These are phyloP conservation scores for Apostichopus leukothele DNA, from an alignment of 53 echinoderm and acorn worm species.

Conservation along the genomic window DNA sequence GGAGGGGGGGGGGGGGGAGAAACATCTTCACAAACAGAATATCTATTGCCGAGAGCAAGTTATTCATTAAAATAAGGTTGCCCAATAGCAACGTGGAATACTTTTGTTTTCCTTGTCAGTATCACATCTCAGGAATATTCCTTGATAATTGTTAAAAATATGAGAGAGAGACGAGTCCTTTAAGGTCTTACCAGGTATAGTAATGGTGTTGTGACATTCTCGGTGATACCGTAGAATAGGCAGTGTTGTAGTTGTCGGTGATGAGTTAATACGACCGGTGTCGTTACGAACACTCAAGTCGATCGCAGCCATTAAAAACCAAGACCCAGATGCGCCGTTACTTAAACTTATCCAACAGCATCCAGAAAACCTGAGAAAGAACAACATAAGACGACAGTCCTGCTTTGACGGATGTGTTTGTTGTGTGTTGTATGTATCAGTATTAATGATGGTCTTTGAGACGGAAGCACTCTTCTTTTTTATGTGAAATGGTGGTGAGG, in stretches of 20 bases:
- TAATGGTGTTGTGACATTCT: neutral
- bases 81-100: no score
- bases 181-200: neutral
- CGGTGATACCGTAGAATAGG: neutral
- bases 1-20: no score
- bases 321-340: neutral
- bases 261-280: neutral
- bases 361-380: neutral
- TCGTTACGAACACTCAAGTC: neutral
- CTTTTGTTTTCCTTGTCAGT: no score
- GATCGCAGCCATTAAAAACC: neutral
- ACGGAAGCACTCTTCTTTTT: neutral
- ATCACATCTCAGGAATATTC: no score
- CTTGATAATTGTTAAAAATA: no score
- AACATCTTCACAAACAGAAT: no score
- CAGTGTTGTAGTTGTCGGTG: neutral
- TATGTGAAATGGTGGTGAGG: neutral
- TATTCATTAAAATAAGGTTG: no score
- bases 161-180: no score
- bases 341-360: neutral
- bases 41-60: no score
- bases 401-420: no score
- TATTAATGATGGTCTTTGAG: neutral
- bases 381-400: neutral
- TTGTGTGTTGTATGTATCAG: neutral